phyloP scores from a whole-genome alignment of 2,888 invertebrate species.

The Slavum lentiscoides region DNA sequence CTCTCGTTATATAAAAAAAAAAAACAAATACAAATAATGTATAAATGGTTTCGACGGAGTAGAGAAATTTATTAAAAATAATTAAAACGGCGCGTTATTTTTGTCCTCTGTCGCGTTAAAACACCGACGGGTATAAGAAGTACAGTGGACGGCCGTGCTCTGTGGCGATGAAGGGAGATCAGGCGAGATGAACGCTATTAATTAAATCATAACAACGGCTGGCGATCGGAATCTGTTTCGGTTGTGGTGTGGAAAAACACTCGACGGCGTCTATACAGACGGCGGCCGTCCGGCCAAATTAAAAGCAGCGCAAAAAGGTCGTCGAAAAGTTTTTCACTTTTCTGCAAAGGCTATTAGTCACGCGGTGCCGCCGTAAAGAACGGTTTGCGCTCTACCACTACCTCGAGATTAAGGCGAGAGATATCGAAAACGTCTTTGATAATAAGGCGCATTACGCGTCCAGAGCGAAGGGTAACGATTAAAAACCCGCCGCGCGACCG shows the following conservation, averaged over 20 bases:
- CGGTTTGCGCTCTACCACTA: neutral
- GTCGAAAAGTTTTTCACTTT: conserved; percentile 40
- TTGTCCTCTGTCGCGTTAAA: neutral
- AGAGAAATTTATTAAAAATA: neutral
- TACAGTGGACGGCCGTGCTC: neutral
- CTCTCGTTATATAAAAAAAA: no score
- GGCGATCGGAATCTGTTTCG: no score
- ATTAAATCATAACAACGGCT: neutral
- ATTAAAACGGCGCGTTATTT: conserved; percentile 1
- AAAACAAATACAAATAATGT: no score
- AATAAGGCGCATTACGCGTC: conserved; percentile 42
- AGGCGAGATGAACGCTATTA: neutral
- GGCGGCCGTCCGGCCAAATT: conserved; percentile 5
- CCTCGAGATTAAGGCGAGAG: neutral
- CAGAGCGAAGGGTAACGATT: neutral
- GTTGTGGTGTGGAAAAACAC: no score
- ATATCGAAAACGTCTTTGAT: neutral
- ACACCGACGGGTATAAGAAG: neutral
- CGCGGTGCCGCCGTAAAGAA: neutral
- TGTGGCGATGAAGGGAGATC: no score
- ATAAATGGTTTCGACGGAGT: no score
- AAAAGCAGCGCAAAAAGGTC: conserved; percentile 19
- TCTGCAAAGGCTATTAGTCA: conserved; percentile 31
- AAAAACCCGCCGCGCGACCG: no score
- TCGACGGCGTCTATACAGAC: no score